Conservation (phyloP, 2,797 vertebrate species). For the Cichlasoma orientale region DNA sequence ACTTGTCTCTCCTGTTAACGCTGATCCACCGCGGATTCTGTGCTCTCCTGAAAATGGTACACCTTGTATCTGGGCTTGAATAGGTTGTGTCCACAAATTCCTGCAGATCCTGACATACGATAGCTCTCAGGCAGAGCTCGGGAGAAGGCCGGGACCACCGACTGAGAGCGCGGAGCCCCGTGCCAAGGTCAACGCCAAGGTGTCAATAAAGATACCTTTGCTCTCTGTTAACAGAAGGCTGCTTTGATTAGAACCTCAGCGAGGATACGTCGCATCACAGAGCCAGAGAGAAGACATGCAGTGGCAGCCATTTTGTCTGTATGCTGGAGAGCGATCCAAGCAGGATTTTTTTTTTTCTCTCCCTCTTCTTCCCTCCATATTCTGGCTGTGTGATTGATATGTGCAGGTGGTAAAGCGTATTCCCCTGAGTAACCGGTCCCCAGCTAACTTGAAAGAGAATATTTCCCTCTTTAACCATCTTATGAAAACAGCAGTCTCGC, state of each 20-base stretch:
- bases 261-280: constrained; percentile 30
- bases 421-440: constrained; percentile 51
- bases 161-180: constrained; percentile 34
- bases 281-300: constrained; percentile 9
- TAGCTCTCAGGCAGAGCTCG: constrained; percentile 44
- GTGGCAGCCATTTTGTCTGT: constrained; percentile 60
- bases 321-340: constrained; percentile 43
- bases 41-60: constrained; percentile 12
- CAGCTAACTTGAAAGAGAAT: constrained; percentile 67
- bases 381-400: constrained; percentile 68
- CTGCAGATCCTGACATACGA: constrained; percentile 63
- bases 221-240: constrained; percentile 41
- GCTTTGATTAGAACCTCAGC: constrained; percentile 59
- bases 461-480: constrained; percentile 50
- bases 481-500: constrained; percentile 59
- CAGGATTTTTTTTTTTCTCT: not conserved
- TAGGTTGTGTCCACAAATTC: constrained; percentile 62
- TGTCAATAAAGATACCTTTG: constrained; percentile 68
- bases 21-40: not conserved
- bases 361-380: constrained; percentile 10
- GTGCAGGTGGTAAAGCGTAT: constrained; percentile 72
- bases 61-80: constrained; percentile 51
- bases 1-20: constrained; percentile 1
- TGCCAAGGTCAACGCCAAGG: constrained; percentile 65
- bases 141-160: constrained; percentile 63